These are phyloP conservation scores for Cacatua alba DNA, from an alignment of 2,113 vertebrate genomes.

Conservation along the genomic window DNA sequence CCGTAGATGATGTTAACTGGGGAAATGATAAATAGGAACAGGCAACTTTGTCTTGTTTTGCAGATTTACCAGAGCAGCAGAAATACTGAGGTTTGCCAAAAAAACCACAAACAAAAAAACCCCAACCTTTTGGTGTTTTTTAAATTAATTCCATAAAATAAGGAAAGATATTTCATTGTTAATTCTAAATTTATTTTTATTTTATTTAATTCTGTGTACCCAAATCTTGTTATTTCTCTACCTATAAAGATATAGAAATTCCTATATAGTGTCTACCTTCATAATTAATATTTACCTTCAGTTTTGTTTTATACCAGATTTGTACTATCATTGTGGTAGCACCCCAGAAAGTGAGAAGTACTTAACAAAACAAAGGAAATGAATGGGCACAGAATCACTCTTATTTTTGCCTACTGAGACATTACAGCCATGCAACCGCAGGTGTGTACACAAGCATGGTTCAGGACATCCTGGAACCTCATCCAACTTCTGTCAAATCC, in stretches of 20 bases:
- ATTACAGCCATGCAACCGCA: rapidly evolving
- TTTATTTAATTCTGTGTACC: not conserved
- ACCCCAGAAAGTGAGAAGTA: not conserved
- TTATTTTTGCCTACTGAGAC: not conserved
- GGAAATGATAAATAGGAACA: not conserved
- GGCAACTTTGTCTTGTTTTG: not conserved
- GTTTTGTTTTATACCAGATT: not conserved
- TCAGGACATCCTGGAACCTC: not conserved
- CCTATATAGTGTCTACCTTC: not conserved
- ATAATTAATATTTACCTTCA: not conserved
- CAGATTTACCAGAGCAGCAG: not conserved
- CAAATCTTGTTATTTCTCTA: not conserved
- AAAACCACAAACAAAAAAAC: not conserved
- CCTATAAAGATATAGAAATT: rapidly evolving
- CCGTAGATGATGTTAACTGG: not conserved
- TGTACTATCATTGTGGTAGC: not conserved
- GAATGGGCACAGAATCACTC: rapidly evolving
- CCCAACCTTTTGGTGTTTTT: not conserved
- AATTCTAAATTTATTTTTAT: not conserved
- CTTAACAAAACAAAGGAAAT: not conserved
- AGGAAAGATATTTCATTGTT: not conserved
- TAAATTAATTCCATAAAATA: not conserved
- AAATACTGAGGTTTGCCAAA: not conserved
- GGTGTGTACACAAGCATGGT: rapidly evolving
- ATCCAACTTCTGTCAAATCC: not conserved